Evolutionary conservation across 2,888 invertebrate genomes (phyloP).

Genomic region (Chelonus formosanus): DNA sequence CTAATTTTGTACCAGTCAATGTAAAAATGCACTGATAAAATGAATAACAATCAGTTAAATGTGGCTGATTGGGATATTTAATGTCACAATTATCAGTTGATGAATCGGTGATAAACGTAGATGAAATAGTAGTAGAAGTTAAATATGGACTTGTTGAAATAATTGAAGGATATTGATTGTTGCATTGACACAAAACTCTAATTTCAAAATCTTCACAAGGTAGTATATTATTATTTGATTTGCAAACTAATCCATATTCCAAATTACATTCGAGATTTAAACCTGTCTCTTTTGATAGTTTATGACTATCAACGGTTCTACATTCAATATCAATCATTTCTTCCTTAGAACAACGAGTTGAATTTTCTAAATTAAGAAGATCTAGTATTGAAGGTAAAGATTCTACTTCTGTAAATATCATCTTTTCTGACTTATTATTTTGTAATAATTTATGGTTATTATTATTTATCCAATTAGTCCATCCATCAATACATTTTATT

Average conservation of each 20-base stretch:
- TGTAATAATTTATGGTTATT: constrained; percentile 62
- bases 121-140: constrained; percentile 12
- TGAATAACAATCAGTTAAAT: constrained; percentile 73
- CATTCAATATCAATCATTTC: constrained; percentile 80
- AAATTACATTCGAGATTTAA: constrained; percentile 81
- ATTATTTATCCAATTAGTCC: constrained; percentile 82
- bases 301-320: constrained; percentile 73
- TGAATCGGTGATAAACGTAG: constrained; percentile 12
- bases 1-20: constrained; percentile 63
- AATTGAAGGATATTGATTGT: background rate
- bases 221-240: constrained; percentile 53
- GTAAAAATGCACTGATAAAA: constrained; percentile 76
- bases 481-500: constrained; percentile 74
- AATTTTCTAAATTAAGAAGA: constrained; percentile 66
- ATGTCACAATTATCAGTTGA: constrained; percentile 57
- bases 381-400: constrained; percentile 69
- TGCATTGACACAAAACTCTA: constrained; percentile 76
- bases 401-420: constrained; percentile 67
- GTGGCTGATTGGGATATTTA: constrained; percentile 69
- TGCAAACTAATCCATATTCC: constrained; percentile 77
- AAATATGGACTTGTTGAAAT: background rate
- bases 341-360: constrained; percentile 70
- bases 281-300: constrained; percentile 74
- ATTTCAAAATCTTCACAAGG: constrained; percentile 86
- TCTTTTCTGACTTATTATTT: background rate